Percentiles rank a stretch among this genome's conserved stretches.
Conservation (phyloP, 2,113 vertebrate genomes). For the Pipra filicauda region DNA sequence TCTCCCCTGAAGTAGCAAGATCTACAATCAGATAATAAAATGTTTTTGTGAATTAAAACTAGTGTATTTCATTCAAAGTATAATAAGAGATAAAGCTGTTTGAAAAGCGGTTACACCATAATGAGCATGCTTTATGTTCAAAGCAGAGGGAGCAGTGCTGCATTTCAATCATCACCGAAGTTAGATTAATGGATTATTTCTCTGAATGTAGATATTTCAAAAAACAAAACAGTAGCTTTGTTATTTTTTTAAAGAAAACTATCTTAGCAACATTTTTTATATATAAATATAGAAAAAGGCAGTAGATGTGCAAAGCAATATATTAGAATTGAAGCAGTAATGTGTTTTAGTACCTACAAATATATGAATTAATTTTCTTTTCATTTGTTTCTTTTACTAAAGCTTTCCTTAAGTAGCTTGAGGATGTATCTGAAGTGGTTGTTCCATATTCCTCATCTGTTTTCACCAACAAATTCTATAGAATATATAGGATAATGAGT, state of each 20-base stretch:
- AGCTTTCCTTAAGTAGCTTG: conserved; percentile 3
- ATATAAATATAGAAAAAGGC: neutral
- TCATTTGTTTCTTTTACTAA: conserved; percentile 5
- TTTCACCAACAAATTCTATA: neutral
- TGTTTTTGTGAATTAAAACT: conserved; percentile 45
- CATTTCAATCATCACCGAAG: neutral
- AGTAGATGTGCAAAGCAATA: neutral
- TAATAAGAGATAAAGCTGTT: conserved; percentile 36
- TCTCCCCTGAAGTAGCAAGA: neutral
- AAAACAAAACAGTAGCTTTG: neutral
- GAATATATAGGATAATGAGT: neutral
- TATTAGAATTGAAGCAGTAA: neutral
- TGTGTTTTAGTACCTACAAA: neutral
- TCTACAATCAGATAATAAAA: conserved; percentile 56
- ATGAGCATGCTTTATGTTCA: conserved; percentile 17
- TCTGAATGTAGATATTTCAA: neutral
- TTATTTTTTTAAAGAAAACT: neutral
- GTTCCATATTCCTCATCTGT: neutral
- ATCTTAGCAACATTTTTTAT: neutral
- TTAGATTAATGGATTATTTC: neutral
- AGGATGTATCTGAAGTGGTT: neutral
- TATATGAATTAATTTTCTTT: conserved; percentile 18
- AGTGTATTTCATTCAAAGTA: conserved; percentile 29
- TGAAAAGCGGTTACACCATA: conserved; percentile 8
- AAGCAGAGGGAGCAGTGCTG: neutral